Conservation (phyloP, 2,888 invertebrate species). For the Achlya flavicornis region DNA sequence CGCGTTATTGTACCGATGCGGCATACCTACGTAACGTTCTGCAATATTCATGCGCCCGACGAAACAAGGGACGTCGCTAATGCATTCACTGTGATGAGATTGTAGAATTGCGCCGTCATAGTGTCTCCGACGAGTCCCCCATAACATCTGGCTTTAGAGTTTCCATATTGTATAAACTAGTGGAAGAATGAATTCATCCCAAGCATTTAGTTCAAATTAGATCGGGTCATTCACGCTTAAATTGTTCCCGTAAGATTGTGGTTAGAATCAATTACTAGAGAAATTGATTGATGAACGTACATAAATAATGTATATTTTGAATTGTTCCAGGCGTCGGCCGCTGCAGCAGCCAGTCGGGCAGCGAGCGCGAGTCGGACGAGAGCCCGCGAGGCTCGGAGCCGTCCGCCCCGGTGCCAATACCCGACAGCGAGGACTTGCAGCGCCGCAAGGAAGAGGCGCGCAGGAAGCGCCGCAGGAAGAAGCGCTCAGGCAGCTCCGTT, state of each 20-base stretch:
- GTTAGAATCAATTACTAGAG: too few species aligned
- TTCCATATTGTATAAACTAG: not conserved
- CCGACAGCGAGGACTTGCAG: slow-evolving; percentile 86
- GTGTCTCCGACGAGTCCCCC: not conserved
- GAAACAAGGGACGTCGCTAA: slow-evolving; percentile 39
- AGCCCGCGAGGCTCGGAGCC: slow-evolving; percentile 70
- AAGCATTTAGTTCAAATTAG: not conserved
- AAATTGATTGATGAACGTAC: too few species aligned
- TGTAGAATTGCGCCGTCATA: slow-evolving; percentile 11
- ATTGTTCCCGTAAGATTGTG: too few species aligned
- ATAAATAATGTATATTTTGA: slow-evolving; percentile 16
- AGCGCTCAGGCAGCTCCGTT: slow-evolving; percentile 93
- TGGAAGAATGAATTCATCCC: not conserved
- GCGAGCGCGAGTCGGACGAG: slow-evolving; percentile 80
- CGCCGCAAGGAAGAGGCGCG: slow-evolving; percentile 94
- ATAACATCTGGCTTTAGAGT: not conserved
- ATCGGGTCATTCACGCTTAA: not conserved
- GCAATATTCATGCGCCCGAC: slow-evolving; percentile 42
- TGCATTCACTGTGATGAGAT: slow-evolving; percentile 19
- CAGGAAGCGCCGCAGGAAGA: slow-evolving; percentile 94
- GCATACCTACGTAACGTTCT: slow-evolving; percentile 47
- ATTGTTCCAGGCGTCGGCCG: slow-evolving; percentile 76
- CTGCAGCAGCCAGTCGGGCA: slow-evolving; percentile 83
- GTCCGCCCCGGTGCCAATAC: slow-evolving; percentile 84
- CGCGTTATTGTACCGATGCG: slow-evolving; percentile 41